A percentile compares a stretch with the other conserved stretches of the same genome.
Conservation (phyloP, 1,140 invertebrate genomes). For the Varroa destructor region DNA sequence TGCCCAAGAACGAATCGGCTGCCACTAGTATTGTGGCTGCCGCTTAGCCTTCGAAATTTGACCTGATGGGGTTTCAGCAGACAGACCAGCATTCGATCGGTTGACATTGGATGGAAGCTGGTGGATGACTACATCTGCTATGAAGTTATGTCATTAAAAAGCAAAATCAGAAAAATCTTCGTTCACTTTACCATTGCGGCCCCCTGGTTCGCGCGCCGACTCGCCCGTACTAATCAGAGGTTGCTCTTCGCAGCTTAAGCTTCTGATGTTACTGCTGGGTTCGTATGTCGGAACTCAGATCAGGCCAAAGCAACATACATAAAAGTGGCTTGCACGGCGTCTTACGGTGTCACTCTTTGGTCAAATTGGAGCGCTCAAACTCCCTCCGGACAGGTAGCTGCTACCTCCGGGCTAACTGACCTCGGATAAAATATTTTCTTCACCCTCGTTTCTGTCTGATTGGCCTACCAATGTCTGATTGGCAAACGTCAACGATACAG, state of each 20-base stretch:
- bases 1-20: too few species aligned
- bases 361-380: too few species aligned
- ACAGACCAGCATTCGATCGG: not conserved
- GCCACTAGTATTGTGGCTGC: too few species aligned
- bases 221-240: not conserved
- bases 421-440: slow-evolving; percentile 14
- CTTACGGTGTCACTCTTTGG: not conserved
- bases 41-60: not conserved
- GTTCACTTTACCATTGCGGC: too few species aligned
- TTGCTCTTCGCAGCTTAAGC: not conserved
- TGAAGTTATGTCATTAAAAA: slow-evolving; percentile 29
- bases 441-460: not conserved
- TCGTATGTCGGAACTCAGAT: too few species aligned
- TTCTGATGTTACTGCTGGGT: too few species aligned
- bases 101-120: not conserved
- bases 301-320: not conserved
- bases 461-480: too few species aligned
- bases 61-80: too few species aligned
- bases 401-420: not conserved
- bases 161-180: not conserved
- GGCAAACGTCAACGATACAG: too few species aligned
- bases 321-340: not conserved
- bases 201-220: not conserved
- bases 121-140: too few species aligned
- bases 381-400: not conserved